Conservation (phyloP, 2,113 vertebrate species). For the Grallaria varia region DNA sequence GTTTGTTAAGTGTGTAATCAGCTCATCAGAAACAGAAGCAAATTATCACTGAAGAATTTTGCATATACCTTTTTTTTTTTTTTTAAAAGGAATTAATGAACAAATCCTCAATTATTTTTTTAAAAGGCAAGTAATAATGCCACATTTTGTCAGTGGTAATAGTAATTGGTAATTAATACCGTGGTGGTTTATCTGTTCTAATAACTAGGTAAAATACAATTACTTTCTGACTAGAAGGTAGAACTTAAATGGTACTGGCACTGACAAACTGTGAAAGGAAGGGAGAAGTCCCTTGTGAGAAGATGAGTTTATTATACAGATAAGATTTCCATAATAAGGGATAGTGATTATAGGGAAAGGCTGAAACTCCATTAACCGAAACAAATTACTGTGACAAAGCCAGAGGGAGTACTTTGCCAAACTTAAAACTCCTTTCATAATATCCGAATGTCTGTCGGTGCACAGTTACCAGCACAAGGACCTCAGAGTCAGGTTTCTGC, state of each 20-base stretch:
- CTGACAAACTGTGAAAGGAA: constrained; percentile 47
- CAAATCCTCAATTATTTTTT: neutral
- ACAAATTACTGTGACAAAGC: constrained; percentile 60
- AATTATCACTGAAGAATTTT: neutral
- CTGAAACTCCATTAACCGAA: constrained; percentile 63
- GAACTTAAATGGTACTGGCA: constrained; percentile 22
- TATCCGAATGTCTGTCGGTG: neutral
- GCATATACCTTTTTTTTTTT: neutral
- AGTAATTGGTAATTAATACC: constrained; percentile 17
- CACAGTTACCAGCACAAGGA: neutral
- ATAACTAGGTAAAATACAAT: constrained; percentile 32
- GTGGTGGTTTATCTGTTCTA: neutral
- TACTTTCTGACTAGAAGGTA: constrained; percentile 9
- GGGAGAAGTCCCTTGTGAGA: constrained; percentile 36
- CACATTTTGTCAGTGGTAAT: neutral
- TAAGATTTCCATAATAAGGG: constrained; percentile 64
- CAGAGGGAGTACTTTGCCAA: constrained; percentile 57
- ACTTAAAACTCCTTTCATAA: constrained; percentile 32
- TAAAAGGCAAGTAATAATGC: neutral
- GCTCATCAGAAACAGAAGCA: neutral
- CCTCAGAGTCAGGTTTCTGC: neutral
- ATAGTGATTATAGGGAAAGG: constrained; percentile 52
- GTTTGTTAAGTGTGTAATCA: neutral
- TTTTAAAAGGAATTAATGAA: neutral
- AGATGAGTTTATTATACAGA: constrained; percentile 62